These are phyloP conservation scores for Lagenorhynchus albirostris DNA, from an alignment of 2,113 vertebrate genomes.

Conservation along the genomic window DNA sequence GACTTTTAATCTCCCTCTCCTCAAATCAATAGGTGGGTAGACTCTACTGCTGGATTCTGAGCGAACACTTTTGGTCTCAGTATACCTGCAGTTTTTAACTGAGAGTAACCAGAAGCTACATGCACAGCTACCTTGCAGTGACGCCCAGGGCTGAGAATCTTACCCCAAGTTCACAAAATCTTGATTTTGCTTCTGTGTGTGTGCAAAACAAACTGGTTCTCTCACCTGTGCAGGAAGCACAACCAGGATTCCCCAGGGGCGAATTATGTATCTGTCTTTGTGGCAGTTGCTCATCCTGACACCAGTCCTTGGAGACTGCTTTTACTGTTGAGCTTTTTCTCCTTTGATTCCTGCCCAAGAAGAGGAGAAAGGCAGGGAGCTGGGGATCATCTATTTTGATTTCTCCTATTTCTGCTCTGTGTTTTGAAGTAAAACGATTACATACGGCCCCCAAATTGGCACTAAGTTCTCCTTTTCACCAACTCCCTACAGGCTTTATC, in stretches of 20 bases:
- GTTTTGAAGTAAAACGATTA: constrained; percentile 25
- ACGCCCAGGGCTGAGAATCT: not conserved
- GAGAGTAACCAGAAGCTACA: not conserved
- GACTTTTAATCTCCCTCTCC: not conserved
- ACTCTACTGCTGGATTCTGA: not conserved
- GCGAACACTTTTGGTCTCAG: not conserved
- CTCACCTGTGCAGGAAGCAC: not conserved
- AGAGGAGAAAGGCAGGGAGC: not conserved
- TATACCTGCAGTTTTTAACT: not conserved
- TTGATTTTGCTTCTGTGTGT: not conserved
- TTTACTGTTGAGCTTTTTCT: not conserved
- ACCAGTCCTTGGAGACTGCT: not conserved
- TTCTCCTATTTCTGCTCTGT: constrained; percentile 12
- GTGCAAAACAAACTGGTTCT: not conserved
- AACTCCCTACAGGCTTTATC: not conserved
- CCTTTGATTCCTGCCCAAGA: not conserved
- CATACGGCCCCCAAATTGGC: constrained; percentile 28
- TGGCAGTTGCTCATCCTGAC: not conserved
- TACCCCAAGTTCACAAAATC: not conserved
- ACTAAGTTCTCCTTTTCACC: not conserved
- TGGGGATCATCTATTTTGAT: not conserved
- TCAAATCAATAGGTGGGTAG: not conserved
- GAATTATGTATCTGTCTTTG: not conserved
- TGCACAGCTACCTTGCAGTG: not conserved
- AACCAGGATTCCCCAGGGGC: not conserved